Evolutionary conservation across 2,797 vertebrate species (phyloP).

Genomic region (Pseudotriccus pelzelni): DNA sequence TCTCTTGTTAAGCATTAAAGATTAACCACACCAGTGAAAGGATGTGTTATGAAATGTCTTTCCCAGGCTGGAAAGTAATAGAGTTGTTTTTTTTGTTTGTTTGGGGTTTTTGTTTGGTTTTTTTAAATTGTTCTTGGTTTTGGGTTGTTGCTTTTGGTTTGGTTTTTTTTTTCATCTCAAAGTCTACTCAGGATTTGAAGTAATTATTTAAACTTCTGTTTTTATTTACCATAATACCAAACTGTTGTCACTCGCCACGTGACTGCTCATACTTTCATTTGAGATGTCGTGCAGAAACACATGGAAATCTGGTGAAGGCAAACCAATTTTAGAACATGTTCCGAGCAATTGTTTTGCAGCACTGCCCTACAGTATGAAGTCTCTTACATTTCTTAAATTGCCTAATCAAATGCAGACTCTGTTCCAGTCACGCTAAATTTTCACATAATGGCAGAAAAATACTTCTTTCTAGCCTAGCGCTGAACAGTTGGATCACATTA

Average conservation of each 20-base stretch:
- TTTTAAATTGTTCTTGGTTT: no score
- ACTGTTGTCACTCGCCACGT: constrained; percentile 37
- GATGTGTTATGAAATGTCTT: constrained; percentile 47
- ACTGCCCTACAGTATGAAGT: constrained; percentile 77
- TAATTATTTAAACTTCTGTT: constrained; percentile 36
- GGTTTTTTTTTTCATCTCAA: neutral
- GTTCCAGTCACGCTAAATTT: constrained; percentile 81
- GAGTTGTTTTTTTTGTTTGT: neutral
- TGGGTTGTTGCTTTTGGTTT: neutral
- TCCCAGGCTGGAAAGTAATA: constrained; percentile 2
- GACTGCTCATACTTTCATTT: constrained; percentile 54
- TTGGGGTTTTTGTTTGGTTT: no score
- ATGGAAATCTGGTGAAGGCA: constrained; percentile 40
- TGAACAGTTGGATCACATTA: constrained; percentile 79
- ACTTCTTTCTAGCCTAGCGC: constrained; percentile 80
- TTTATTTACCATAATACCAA: constrained; percentile 57
- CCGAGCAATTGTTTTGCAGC: constrained; percentile 62
- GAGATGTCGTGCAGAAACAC: constrained; percentile 53
- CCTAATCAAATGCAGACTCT: constrained; percentile 76
- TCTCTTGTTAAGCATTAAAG: constrained; percentile 50
- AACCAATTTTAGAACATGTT: constrained; percentile 63
- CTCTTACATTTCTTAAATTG: constrained; percentile 74
- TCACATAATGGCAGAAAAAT: constrained; percentile 75
- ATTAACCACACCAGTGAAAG: constrained; percentile 28
- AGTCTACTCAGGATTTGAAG: constrained; percentile 19